Evolutionary conservation across 2,113 vertebrate genomes (phyloP).

Genomic region (Oreochromis tanganicae): DNA sequence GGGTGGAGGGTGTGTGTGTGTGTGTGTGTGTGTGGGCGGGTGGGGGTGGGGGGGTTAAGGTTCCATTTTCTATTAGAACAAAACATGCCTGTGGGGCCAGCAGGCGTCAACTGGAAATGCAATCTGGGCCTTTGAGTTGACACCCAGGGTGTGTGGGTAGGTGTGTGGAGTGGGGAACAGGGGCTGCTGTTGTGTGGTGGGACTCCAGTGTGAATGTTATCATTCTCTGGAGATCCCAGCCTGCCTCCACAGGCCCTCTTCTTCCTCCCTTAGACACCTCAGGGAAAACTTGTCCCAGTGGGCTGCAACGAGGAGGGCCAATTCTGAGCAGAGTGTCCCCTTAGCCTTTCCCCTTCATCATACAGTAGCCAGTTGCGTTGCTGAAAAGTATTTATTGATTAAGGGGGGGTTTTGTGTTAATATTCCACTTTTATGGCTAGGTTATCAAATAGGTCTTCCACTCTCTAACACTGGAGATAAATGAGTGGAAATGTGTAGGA

Average conservation of each 20-base stretch:
- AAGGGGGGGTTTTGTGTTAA: accelerated
- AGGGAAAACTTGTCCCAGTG: conserved; percentile 5
- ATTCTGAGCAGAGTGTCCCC: conserved; percentile 9
- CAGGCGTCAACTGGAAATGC: conserved; percentile 64
- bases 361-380: not conserved
- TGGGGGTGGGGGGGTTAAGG: not conserved
- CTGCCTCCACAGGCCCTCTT: conserved; percentile 20
- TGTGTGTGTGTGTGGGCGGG: not conserved
- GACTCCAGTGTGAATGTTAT: conserved; percentile 58
- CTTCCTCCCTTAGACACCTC: conserved; percentile 31
- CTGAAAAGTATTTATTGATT: conserved; percentile 2
- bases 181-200: conserved; percentile 27
- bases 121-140: conserved; percentile 62
- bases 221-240: conserved; percentile 48
- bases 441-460: conserved; percentile 6
- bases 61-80: conserved; percentile 68
- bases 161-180: conserved; percentile 10
- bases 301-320: conserved; percentile 19
- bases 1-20: not conserved
- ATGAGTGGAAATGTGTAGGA: conserved; percentile 25
- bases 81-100: conserved; percentile 64
- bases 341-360: not conserved
- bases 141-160: conserved; percentile 37
- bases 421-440: not conserved
- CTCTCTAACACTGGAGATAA: not conserved